A percentile compares a stretch with the other conserved stretches of the same genome.
Evolutionary conservation across 2,797 vertebrate genomes (phyloP).

Genomic region (Clarias platycephalus): DNA sequence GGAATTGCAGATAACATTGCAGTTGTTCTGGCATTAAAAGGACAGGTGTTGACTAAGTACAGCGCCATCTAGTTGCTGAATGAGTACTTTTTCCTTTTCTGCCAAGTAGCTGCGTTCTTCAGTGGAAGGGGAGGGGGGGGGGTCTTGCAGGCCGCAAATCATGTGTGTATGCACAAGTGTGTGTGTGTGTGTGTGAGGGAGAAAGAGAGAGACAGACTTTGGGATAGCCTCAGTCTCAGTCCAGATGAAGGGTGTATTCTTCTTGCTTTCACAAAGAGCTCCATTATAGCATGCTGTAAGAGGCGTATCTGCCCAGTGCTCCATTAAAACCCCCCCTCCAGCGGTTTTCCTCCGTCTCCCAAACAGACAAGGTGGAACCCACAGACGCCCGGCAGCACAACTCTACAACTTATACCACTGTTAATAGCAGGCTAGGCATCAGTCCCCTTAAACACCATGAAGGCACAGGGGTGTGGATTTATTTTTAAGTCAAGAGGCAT

Average conservation of each 20-base stretch:
- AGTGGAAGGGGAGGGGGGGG: slow-evolving; percentile 15
- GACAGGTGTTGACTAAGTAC: slow-evolving; percentile 24
- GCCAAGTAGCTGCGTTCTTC: slow-evolving; percentile 30
- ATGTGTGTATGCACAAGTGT: slow-evolving; percentile 50
- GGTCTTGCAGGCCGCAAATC: slow-evolving; percentile 56
- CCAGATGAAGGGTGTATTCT: slow-evolving; percentile 60
- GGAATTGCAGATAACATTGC: slow-evolving; percentile 39
- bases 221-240: slow-evolving; percentile 56
- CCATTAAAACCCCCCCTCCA: slow-evolving; percentile 48
- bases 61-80: slow-evolving; percentile 43
- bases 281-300: slow-evolving; percentile 57
- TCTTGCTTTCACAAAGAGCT: slow-evolving; percentile 59
- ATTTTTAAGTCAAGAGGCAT: background rate
- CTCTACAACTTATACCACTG: slow-evolving; percentile 13
- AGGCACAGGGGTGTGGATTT: background rate
- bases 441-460: background rate
- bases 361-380: slow-evolving; percentile 47
- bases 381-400: slow-evolving; percentile 2
- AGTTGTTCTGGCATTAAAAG: slow-evolving; percentile 20
- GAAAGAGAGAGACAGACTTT: slow-evolving; percentile 39
- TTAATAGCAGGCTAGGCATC: slow-evolving; percentile 11
- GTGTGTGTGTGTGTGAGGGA: slow-evolving; percentile 32
- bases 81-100: slow-evolving; percentile 24
- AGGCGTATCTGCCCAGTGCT: slow-evolving; percentile 52
- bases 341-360: slow-evolving; percentile 52